Base-by-base conservation (phyloP, 2,113 vertebrate genomes). In the Aleadryas rufinucha region DNA sequence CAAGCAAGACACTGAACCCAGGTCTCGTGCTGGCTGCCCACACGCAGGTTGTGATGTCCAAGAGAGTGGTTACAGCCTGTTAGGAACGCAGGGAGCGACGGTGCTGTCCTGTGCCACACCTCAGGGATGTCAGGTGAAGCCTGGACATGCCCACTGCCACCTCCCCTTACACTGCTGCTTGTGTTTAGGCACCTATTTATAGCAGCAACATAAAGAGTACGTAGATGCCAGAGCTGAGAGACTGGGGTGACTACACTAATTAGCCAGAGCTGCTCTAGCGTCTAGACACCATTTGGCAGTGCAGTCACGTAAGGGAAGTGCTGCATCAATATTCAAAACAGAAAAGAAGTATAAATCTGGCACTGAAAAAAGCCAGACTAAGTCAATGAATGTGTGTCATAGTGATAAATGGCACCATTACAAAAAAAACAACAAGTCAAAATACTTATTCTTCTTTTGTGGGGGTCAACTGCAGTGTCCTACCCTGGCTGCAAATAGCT, bases 241-340 rank as follows among this genome's bases (percentile, higher is more conserved):
- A 70, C 68, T 64, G 50, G 61, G 90, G 91, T 94, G 95, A 92
- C 94, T 96, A 35, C 71, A 7, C 80, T 72, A 96, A 95, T 96
- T 94, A 96, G 84, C 88, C 90, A 93, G 95, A 91, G 85, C 92
- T 70, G 94, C 92, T 95, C 64, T 23, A 64, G 87, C 0, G 87
- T 95, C 96, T 94, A 97, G 96, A 96, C 94, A 97, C 92, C 93
- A 95, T 93, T 97, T 97, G 92, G 94, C 93, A 70, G 63, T 42
- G 75, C 13, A 94, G 94, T 82, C 95, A 95, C 44, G 56, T 95
- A 93, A 91, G 84, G 79, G 78, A 87, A 93, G 68, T 37, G 74
- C 84, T 74, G 81, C 89, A 97, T 97, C 94, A 96, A 96, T 92
- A 96, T 94, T 96, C 90, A 95, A 89, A 94, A 21, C 87, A 90